Evolutionary conservation across 2,797 vertebrate species (phyloP).

Genomic region (Neoniphon sammara): DNA sequence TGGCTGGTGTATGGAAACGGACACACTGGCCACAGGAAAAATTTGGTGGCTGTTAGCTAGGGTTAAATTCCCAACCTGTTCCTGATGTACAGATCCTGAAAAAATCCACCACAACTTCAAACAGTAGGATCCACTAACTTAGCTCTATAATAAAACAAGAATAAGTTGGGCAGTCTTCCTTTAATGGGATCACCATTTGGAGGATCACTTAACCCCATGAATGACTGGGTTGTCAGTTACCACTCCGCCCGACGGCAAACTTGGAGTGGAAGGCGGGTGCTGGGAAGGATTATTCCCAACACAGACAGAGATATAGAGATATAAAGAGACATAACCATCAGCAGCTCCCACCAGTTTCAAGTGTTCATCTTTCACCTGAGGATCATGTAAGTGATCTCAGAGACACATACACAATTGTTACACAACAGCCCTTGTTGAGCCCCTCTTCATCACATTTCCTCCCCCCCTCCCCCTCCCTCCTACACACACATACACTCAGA

Average conservation of each 20-base stretch:
- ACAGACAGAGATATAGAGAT: neutral
- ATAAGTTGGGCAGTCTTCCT: neutral
- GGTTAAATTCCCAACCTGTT: constrained; percentile 15
- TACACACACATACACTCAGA: constrained; percentile 36
- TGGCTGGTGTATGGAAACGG: constrained; percentile 10
- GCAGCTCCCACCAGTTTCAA: neutral
- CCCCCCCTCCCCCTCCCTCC: constrained; percentile 48
- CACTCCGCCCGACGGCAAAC: neutral
- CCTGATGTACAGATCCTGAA: neutral
- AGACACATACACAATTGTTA: constrained; percentile 53
- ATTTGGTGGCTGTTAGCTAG: constrained; percentile 27
- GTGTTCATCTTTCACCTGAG: neutral
- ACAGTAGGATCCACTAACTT: neutral
- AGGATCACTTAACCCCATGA: neutral
- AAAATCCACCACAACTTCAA: too few relatives aligned
- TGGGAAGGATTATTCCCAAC: neutral
- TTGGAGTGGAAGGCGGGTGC: neutral
- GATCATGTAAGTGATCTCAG: constrained; percentile 20
- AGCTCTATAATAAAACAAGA: neutral
- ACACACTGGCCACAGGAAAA: constrained; percentile 33
- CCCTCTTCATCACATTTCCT: constrained; percentile 51
- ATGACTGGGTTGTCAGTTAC: neutral
- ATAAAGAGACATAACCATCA: too few relatives aligned
- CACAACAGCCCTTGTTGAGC: constrained; percentile 62
- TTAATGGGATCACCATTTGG: neutral